Base-by-base conservation (phyloP, 92 coral and sea anemone species). In the Zoanthus sociatus region DNA sequence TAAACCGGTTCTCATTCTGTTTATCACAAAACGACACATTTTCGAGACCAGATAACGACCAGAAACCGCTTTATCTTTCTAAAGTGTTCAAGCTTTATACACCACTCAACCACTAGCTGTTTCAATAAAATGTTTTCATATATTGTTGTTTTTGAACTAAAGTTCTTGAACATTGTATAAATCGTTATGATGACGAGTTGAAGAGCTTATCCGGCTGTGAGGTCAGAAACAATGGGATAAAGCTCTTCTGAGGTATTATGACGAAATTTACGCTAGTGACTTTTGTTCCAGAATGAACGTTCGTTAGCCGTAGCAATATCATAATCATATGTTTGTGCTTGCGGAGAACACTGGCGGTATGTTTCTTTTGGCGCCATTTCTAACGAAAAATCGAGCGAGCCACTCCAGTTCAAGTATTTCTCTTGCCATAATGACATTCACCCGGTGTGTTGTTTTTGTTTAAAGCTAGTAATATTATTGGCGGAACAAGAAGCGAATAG, bases 11-110 rank as follows among this genome's bases (percentile, higher is more conserved):
- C 58, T 81, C 75, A 81, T 81, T 81, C 85, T 53, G 75, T 81
- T 81, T 81, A 81, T 81, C 85, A 81, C 60, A 69, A 81, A 81
- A 69, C 75, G 85, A 81, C 85, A 81, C 85, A 46, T 81, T 81
- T 81, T 66, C 75, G 45, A 73, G 47, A 55, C 63, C 66, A 81
- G 85, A 81, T 81, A 81, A 81, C 85, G 75, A 81, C 61, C 60
- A 47, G 58, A 37, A 79, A 61, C 21, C 56, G 84, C 56, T 79
- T 79, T 64, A 81, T 81, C 85, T 81, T 64, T 66, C 61, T 81
- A 47, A 37, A 47, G 73, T 81, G 56, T 66, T 66, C 21, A n/a
- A 47, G 18, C 21, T 44, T 44, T 26, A 26, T 26, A 20, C 61
- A 64, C 73, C 50, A 42, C 60, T 47, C 75, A 81, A 73, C 31